phyloP scores from a whole-genome alignment of 2,113 vertebrate species.

The Rhynchomys soricoides region DNA sequence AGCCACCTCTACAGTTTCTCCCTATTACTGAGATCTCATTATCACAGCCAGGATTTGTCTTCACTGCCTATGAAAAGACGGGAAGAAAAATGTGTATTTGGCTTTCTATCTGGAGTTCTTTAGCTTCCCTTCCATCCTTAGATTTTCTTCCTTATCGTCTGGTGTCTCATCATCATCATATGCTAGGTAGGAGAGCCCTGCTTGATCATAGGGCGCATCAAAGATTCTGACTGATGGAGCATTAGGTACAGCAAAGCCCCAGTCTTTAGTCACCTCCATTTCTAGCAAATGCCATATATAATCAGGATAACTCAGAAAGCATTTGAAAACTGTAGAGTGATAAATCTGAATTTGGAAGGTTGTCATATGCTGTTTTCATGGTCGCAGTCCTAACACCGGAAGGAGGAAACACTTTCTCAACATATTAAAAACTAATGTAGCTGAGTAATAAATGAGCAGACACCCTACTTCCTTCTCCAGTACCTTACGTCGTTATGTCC shows the following conservation, averaged over 20 bases:
- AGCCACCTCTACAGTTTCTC: slow-evolving; percentile 31
- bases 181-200: not conserved
- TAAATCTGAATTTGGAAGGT: not conserved
- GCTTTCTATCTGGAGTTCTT: not conserved
- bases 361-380: not conserved
- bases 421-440: slow-evolving; percentile 18
- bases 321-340: slow-evolving; percentile 1
- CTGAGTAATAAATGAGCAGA: not conserved
- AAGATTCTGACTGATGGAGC: slow-evolving; percentile 26
- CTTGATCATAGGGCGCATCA: not conserved
- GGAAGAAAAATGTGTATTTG: not conserved
- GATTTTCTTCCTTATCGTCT: not conserved
- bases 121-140: slow-evolving; percentile 1
- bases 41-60: slow-evolving; percentile 37
- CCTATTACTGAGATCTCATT: slow-evolving; percentile 21
- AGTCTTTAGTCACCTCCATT: slow-evolving; percentile 14
- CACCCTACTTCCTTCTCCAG: not conserved
- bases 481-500: not conserved
- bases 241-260: not conserved
- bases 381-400: not conserved
- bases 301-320: slow-evolving; percentile 36
- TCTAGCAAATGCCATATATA: slow-evolving; percentile 29
- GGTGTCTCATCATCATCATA: not conserved
- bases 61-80: slow-evolving; percentile 40
- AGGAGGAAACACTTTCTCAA: not conserved